Percentiles rank a stretch among this genome's conserved stretches.
Evolutionary conservation across 2,888 invertebrate species (phyloP).

Genomic region (Eilema griseolum): DNA sequence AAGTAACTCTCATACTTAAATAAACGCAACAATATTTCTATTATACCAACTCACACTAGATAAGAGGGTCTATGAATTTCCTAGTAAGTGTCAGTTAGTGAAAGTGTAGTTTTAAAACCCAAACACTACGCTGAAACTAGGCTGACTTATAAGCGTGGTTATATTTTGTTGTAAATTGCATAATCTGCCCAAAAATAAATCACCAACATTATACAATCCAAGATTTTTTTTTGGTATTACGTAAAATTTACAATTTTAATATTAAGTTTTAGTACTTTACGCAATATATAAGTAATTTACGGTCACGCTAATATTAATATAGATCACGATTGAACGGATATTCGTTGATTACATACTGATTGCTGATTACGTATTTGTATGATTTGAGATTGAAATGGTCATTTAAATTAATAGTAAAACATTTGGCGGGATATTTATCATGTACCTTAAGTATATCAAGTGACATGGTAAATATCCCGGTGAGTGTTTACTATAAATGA

Average conservation of each 20-base stretch:
- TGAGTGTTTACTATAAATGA: not conserved
- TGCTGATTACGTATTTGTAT: slow-evolving; percentile 3
- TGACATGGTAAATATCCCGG: too few relatives aligned
- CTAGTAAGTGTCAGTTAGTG: not conserved
- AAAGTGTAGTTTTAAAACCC: not conserved
- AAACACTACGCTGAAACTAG: not conserved
- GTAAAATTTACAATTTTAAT: slow-evolving; percentile 6
- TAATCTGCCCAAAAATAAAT: slow-evolving; percentile 11
- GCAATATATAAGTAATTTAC: not conserved
- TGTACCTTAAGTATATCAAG: too few relatives aligned
- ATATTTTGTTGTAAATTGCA: slow-evolving; percentile 7
- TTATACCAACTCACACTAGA: too few relatives aligned
- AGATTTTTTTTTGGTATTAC: not conserved
- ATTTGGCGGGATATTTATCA: too few relatives aligned
- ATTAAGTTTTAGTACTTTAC: slow-evolving; percentile 13
- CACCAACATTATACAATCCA: slow-evolving; percentile 3
- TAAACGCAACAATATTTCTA: too few relatives aligned
- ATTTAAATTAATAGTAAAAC: too few relatives aligned
- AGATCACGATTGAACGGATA: slow-evolving; percentile 2
- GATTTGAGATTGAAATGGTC: too few relatives aligned
- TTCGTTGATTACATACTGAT: slow-evolving; percentile 10
- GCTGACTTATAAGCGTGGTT: not conserved
- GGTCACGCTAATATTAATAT: not conserved
- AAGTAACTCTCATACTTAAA: too few relatives aligned
- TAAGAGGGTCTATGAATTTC: too few relatives aligned